A percentile compares a stretch with the other conserved stretches of the same genome.
These are phyloP conservation scores for Chaetorhynchus papuensis DNA, from an alignment of 2,113 vertebrate species.

Conservation along the genomic window DNA sequence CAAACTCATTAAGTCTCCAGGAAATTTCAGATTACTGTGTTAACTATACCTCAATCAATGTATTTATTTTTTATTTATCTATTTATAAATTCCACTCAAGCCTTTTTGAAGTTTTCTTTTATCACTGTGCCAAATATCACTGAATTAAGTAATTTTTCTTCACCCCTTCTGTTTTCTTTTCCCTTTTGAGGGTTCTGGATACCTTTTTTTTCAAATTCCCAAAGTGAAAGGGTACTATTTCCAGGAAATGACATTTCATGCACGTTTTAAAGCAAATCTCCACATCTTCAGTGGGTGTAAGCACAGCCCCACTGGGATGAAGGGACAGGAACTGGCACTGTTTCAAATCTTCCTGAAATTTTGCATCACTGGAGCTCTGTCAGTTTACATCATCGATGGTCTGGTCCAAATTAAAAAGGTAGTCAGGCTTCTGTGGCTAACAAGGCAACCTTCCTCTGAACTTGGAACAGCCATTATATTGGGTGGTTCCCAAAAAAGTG, in stretches of 20 bases:
- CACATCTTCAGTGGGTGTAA: not conserved
- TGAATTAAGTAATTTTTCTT: slow-evolving; percentile 75
- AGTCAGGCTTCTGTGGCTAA: not conserved
- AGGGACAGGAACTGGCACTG: not conserved
- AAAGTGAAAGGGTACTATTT: not conserved
- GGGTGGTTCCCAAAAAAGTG: not conserved
- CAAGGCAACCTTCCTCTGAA: not conserved
- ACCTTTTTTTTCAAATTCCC: not conserved
- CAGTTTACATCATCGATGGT: not conserved
- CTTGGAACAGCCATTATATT: not conserved
- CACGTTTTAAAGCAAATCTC: not conserved
- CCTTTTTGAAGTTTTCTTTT: slow-evolving; percentile 76
- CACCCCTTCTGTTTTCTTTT: not conserved
- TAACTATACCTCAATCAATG: slow-evolving; percentile 77
- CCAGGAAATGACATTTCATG: not conserved
- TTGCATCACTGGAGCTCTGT: not conserved
- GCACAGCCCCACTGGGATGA: not conserved
- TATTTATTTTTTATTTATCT: slow-evolving; percentile 68
- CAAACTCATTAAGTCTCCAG: slow-evolving; percentile 65
- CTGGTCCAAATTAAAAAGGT: not conserved
- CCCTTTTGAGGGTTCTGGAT: not conserved
- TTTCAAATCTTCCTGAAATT: not conserved
- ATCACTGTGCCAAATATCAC: slow-evolving; percentile 75
- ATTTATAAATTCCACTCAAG: slow-evolving; percentile 63
- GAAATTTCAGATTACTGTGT: slow-evolving; percentile 79